These are phyloP conservation scores for Microctonus brassicae DNA, from an alignment of 2,888 invertebrate species.

Conservation along the genomic window DNA sequence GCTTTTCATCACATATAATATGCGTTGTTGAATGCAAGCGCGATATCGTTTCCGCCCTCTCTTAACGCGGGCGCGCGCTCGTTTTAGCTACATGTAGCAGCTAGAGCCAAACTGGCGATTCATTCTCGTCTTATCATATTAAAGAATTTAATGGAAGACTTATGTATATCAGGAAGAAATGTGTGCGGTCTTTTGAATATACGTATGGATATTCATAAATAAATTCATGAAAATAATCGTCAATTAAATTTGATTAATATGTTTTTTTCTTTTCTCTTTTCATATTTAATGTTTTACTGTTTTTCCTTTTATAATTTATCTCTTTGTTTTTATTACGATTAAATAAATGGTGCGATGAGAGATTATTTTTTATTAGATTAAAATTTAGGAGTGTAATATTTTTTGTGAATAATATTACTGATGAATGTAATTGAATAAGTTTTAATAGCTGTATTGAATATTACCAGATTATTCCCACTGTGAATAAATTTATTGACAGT, in stretches of 20 bases:
- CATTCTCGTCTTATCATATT: conserved; percentile 6
- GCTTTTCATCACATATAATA: conserved; percentile 58
- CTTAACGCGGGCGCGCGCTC: conserved; percentile 19
- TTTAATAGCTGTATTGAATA: too few species aligned
- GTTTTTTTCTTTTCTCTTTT: too few species aligned
- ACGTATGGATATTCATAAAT: neutral
- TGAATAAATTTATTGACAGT: too few species aligned
- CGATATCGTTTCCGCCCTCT: conserved; percentile 49
- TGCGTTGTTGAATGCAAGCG: conserved; percentile 53
- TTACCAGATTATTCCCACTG: too few species aligned
- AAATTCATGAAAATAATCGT: neutral
- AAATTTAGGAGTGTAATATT: too few species aligned
- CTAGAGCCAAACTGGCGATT: conserved; percentile 4
- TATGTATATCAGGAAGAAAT: conserved; percentile 18
- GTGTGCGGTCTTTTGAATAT: neutral
- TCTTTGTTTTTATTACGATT: too few species aligned
- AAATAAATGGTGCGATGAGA: too few species aligned
- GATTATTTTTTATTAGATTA: too few species aligned
- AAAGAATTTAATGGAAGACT: conserved; percentile 12
- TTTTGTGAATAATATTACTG: too few species aligned
- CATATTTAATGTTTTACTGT: too few species aligned
- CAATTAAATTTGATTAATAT: neutral
- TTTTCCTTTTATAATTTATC: too few species aligned
- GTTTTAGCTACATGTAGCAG: conserved; percentile 1
- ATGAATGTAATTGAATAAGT: too few species aligned